phyloP scores from a whole-genome alignment of 2,797 vertebrate species.

The Gallinago solitaria region DNA sequence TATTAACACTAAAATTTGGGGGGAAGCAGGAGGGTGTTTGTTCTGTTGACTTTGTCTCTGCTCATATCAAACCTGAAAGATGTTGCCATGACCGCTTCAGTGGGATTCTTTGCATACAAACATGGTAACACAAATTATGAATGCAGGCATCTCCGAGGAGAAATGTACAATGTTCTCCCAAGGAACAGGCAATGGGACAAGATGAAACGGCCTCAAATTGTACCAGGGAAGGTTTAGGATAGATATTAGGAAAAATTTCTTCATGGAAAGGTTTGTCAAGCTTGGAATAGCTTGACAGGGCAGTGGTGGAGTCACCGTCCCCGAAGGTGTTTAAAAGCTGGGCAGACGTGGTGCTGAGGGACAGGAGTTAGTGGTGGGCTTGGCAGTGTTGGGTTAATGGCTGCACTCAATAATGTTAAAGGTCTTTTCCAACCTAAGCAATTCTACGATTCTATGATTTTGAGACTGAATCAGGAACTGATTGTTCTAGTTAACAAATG shows the following conservation, averaged over 20 bases:
- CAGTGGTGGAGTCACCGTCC: neutral
- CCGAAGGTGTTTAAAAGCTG: neutral
- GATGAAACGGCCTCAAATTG: neutral
- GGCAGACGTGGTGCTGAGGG: neutral
- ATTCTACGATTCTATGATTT: neutral
- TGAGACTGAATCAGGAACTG: neutral
- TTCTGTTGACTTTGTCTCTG: neutral
- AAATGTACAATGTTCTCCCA: neutral
- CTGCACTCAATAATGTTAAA: neutral
- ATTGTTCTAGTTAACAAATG: neutral
- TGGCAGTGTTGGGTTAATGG: neutral
- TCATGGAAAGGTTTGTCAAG: neutral
- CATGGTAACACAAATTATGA: rapidly evolving
- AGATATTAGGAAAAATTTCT: neutral
- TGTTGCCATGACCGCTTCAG: rapidly evolving
- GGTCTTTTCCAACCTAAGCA: neutral
- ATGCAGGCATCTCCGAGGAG: neutral
- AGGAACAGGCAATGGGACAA: neutral
- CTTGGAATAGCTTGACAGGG: neutral
- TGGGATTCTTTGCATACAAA: neutral
- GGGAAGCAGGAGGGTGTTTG: neutral
- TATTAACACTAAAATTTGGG: neutral
- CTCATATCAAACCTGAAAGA: neutral
- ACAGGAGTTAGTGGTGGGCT: neutral
- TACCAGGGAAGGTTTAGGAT: neutral